Evolutionary conservation across 2,888 invertebrate species (phyloP).

Genomic region (Plagiodera versicolora): DNA sequence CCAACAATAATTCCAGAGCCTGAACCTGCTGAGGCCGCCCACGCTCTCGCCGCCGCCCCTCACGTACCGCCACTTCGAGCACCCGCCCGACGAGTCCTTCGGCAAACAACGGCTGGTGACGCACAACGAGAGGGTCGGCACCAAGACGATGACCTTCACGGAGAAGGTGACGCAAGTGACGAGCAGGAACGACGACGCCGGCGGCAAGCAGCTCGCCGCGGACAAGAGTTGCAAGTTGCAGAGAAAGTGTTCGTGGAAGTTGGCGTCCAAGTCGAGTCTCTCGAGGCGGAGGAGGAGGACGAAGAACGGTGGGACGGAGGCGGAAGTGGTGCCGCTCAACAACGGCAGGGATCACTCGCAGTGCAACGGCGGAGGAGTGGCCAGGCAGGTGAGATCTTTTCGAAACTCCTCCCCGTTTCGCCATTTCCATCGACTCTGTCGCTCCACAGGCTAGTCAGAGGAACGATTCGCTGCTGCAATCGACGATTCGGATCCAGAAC

Average conservation of each 20-base stretch:
- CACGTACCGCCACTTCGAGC: conserved; percentile 50
- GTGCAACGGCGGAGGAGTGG: conserved; percentile 64
- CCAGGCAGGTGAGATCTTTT: conserved; percentile 50
- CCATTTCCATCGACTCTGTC: too few species aligned
- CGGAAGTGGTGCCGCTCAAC: conserved; percentile 65
- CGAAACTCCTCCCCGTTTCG: too few species aligned
- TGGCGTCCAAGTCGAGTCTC: conserved; percentile 70
- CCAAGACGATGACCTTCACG: conserved; percentile 52
- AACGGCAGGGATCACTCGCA: conserved; percentile 75
- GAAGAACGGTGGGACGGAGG: conserved; percentile 62
- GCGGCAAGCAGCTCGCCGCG: conserved; percentile 36
- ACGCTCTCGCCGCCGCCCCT: conserved; percentile 51
- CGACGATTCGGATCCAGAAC: conserved; percentile 70
- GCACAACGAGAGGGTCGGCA: conserved; percentile 53
- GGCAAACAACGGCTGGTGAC: conserved; percentile 49
- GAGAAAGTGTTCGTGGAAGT: conserved; percentile 75
- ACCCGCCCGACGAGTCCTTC: conserved; percentile 43
- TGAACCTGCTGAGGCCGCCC: conserved; percentile 69
- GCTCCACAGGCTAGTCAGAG: conserved; percentile 53
- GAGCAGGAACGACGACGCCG: conserved; percentile 33
- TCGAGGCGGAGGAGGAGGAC: conserved; percentile 67
- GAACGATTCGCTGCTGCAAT: conserved; percentile 64
- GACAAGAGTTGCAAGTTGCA: conserved; percentile 60
- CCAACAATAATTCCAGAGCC: conserved; percentile 51
- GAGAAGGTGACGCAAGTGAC: conserved; percentile 46